Percentiles rank a stretch among this genome's conserved stretches.
Evolutionary conservation across 23 tunicate genomes (phyloP).

Genomic region (Halocynthia roretzi): DNA sequence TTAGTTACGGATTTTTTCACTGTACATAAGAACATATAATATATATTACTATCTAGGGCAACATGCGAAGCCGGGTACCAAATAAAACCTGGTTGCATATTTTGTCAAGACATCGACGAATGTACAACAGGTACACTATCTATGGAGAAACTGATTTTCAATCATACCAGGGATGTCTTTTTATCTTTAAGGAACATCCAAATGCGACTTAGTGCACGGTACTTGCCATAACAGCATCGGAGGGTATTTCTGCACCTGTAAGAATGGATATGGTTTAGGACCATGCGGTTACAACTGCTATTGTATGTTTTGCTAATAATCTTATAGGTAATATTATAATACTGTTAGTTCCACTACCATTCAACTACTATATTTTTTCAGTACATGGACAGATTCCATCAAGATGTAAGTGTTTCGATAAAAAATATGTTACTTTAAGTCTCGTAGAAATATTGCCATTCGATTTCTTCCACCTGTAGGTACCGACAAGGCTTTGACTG

Average conservation of each 20-base stretch:
- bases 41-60: not conserved
- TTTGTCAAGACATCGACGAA: constrained; percentile 26
- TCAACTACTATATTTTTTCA: not conserved
- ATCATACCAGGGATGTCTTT: not conserved
- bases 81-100: not conserved
- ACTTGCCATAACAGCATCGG: constrained; percentile 18
- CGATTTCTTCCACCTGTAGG: not conserved
- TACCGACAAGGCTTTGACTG: not conserved
- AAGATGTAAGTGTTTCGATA: not conserved
- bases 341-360: not conserved
- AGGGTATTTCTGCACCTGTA: constrained; percentile 21
- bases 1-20: no score
- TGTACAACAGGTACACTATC: constrained; percentile 12
- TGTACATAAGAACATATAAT: no score
- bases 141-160: not conserved
- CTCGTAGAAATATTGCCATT: no score
- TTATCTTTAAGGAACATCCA: not conserved
- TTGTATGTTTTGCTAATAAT: not conserved
- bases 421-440: no score
- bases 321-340: not conserved
- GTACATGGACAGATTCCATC: constrained; percentile 5
- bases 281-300: constrained; percentile 24
- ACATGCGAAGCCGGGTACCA: constrained; percentile 14
- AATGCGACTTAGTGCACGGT: constrained; percentile 6
- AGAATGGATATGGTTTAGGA: constrained; percentile 8